Conservation (phyloP, 1,140 invertebrate species). For the Antheraea pernyi region DNA sequence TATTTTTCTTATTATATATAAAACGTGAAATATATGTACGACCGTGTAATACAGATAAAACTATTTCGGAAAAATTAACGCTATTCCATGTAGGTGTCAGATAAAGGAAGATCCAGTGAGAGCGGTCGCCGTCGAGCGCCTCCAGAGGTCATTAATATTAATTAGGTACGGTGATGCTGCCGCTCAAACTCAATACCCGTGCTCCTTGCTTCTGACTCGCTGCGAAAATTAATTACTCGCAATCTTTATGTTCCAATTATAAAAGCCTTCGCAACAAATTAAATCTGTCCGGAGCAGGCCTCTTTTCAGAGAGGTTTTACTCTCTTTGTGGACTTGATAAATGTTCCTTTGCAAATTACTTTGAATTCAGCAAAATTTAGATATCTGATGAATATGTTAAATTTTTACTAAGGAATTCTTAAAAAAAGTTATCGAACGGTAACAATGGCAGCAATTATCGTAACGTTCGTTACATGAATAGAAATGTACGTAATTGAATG, state of each 20-base stretch:
- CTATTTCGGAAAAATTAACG: conserved; percentile 35
- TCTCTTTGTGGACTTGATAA: conserved; percentile 77
- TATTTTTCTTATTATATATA: neutral
- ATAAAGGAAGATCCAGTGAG: conserved; percentile 49
- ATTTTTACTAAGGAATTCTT: conserved; percentile 40
- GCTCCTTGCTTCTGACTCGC: conserved; percentile 75
- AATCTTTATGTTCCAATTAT: conserved; percentile 80
- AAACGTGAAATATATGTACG: neutral
- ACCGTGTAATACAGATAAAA: conserved; percentile 9
- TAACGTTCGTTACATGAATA: conserved; percentile 32
- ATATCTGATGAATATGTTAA: conserved; percentile 72
- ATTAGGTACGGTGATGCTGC: conserved; percentile 67
- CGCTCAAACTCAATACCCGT: conserved; percentile 59
- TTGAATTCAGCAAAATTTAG: conserved; percentile 68
- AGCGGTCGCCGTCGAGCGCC: conserved; percentile 50
- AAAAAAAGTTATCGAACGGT: conserved; percentile 37
- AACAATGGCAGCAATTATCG: conserved; percentile 56
- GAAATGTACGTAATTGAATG: conserved; percentile 59
- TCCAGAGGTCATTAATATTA: conserved; percentile 76
- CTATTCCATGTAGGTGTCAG: conserved; percentile 43
- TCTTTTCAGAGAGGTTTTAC: conserved; percentile 76
- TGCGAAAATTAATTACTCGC: conserved; percentile 79
- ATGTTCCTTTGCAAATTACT: conserved; percentile 70
- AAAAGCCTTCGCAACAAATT: conserved; percentile 79
- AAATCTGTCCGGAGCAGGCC: conserved; percentile 76